Conservation (phyloP, 1,140 invertebrate species). For the Aleiodes sp. region DNA sequence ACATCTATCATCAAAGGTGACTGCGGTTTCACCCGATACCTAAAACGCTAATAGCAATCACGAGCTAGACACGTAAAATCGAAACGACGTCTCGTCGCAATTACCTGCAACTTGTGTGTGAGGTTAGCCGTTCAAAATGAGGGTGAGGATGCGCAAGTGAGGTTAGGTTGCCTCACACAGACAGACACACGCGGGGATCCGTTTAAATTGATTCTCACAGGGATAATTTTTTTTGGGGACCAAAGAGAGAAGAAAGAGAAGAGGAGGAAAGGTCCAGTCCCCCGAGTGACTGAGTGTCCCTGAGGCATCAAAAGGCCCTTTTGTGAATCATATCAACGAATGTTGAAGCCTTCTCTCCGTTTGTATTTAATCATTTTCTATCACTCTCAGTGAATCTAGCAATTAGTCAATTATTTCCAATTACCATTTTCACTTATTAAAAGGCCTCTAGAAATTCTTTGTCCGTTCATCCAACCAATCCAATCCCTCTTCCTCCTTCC, state of each 20-base stretch:
- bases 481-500: constrained; percentile 5
- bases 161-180: no score
- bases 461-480: background rate
- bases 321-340: constrained; percentile 59
- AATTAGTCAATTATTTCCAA: constrained; percentile 62
- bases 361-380: constrained; percentile 38
- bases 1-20: no score
- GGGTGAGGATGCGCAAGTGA: no score
- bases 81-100: no score
- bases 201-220: constrained; percentile 61
- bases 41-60: no score
- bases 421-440: constrained; percentile 44
- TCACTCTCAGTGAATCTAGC: constrained; percentile 43
- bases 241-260: constrained; percentile 31
- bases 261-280: no score
- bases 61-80: no score
- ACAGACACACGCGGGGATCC: no score
- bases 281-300: constrained; percentile 34
- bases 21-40: no score
- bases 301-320: constrained; percentile 45
- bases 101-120: no score
- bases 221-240: constrained; percentile 46
- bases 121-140: no score
- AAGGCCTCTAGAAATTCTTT: constrained; percentile 28
- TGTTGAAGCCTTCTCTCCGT: background rate